Base-by-base conservation (phyloP, 1,140 invertebrate genomes). In the Heliconius melpomene region DNA sequence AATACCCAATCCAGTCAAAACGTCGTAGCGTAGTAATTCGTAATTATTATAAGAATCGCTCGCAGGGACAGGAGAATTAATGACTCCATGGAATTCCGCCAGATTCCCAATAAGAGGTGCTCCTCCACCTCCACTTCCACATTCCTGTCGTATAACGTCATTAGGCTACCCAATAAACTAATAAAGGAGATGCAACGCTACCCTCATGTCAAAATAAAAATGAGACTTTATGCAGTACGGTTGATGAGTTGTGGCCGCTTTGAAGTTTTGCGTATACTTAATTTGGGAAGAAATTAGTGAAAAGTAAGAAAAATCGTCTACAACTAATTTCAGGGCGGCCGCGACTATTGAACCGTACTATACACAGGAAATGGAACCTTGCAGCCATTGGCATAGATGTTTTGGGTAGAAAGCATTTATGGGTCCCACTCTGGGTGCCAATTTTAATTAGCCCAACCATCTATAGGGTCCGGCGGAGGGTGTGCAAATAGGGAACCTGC, bases 381-480 rank as follows among this genome's bases (percentile, higher is more conserved):
- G 86, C 40, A 1, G 11, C 36, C 0, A 46, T 26, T 29, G 11
- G 1, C 26, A 77, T 87, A 89, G 79, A 79, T 72, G 36, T 78
- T 79, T 29, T n/a, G 77, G 74, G 11, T 78, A 82, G 82, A 81
- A 72, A 38, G 36, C 70, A 40, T 54, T 78, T 82, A 70, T 86
- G 82, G 75, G 86, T 79, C 80, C 84, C 85, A 83, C 83, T 88
- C 86, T 83, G 89, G 88, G 88, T 89, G 90, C 86, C 90, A 90
- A 92, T 93, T 94, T 93, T 94, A 94, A 94, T 94, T 94, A 94
- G 90, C 89, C 88, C 90, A 88, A 73, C 82, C 79, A 81, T 79
- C 80, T 79, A 23, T 72, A 78, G 73, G 80, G 79, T 83, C 89
- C 87, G 87, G 90, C 91, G 89, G 90, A 91, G 92, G 93, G 91